phyloP scores from a whole-genome alignment of 2,888 invertebrate species.

The Drosophila setosimentum region DNA sequence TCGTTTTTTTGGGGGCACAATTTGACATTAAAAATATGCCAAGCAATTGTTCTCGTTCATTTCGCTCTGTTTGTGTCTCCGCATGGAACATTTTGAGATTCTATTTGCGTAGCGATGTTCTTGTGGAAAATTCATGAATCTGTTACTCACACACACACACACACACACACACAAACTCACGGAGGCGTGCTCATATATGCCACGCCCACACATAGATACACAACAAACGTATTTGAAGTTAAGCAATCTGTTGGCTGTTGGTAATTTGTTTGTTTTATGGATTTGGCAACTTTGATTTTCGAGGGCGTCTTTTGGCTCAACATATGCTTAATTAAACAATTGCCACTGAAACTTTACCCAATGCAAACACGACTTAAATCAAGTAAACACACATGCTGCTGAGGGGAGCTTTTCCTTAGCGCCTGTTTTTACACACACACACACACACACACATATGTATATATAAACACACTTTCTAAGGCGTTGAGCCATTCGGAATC shows the following conservation, averaged over 20 bases:
- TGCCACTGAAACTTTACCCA: constrained; percentile 41
- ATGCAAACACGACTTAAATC: constrained; percentile 51
- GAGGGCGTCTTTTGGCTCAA: constrained; percentile 53
- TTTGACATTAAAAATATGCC: constrained; percentile 58
- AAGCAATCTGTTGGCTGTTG: constrained; percentile 66
- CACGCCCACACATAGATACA: constrained; percentile 31
- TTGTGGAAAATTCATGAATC: constrained; percentile 44
- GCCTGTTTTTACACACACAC: constrained; percentile 4
- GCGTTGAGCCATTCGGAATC: constrained; percentile 30
- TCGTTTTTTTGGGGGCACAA: constrained; percentile 21
- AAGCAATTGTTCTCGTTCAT: not conserved
- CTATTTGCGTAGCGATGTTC: constrained; percentile 60
- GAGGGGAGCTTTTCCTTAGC: constrained; percentile 33
- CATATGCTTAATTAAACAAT: constrained; percentile 67
- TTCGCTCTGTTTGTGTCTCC: not conserved
- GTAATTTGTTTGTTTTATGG: constrained; percentile 78
- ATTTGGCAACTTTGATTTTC: constrained; percentile 62
- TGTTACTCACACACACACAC: constrained; percentile 33
- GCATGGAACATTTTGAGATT: constrained; percentile 2
- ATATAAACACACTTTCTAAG: constrained; percentile 4
- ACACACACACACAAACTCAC: constrained; percentile 26
- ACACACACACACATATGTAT: not conserved
- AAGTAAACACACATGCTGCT: constrained; percentile 33
- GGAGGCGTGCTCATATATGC: constrained; percentile 25
- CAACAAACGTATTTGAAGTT: constrained; percentile 8